Evolutionary conservation across 2,113 vertebrate species (phyloP).

Genomic region (Theristicus caerulescens): DNA sequence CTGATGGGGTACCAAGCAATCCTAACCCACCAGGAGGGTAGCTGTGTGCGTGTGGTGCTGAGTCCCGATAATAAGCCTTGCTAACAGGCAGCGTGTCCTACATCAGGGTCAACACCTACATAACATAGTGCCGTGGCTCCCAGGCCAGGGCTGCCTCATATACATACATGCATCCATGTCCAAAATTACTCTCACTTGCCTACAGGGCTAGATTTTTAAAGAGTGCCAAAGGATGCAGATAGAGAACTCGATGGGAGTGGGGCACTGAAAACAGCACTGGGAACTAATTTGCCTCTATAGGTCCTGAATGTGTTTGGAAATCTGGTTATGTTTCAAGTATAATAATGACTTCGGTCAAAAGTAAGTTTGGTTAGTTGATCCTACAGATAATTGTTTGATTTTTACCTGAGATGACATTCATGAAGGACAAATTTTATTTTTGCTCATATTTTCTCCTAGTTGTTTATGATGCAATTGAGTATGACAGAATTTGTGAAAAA

Average conservation of each 20-base stretch:
- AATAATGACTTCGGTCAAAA: neutral
- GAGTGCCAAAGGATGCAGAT: neutral
- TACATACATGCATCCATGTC: accelerated
- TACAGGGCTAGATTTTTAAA: neutral
- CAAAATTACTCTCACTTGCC: neutral
- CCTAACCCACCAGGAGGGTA: neutral
- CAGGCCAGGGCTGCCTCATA: neutral
- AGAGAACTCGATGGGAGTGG: accelerated
- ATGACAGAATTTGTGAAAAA: neutral
- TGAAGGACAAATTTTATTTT: neutral
- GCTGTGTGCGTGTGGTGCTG: accelerated
- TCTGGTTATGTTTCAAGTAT: neutral
- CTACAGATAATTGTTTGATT: neutral
- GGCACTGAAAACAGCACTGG: neutral
- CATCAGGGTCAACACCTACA: neutral
- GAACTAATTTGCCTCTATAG: neutral
- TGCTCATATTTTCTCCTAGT: neutral
- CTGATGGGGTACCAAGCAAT: neutral
- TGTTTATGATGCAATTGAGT: neutral
- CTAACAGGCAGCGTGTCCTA: neutral
- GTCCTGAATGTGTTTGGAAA: neutral
- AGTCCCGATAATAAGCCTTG: neutral
- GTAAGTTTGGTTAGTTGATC: neutral
- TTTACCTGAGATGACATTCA: neutral
- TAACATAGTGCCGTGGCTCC: accelerated